These are phyloP conservation scores for Ateles fusciceps DNA, from an alignment of 2,797 vertebrate species.

Conservation along the genomic window DNA sequence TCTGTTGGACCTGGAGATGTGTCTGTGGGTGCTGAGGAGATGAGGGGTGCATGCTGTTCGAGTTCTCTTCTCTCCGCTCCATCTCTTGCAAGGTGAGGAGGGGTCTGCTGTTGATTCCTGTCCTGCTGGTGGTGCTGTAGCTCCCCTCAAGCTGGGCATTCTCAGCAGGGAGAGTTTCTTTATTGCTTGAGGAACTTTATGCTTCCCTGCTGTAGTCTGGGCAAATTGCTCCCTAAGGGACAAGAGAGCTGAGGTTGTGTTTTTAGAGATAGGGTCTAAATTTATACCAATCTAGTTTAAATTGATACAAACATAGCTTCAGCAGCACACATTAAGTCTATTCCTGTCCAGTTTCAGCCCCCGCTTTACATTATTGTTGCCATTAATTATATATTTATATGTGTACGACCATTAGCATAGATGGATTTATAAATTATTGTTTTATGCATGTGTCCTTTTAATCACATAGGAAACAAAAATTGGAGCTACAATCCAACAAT, in stretches of 20 bases:
- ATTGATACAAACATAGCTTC: neutral
- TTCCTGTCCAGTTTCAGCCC: neutral
- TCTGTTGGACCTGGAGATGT: neutral
- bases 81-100: neutral
- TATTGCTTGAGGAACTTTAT: neutral
- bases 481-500: neutral
- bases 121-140: neutral
- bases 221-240: neutral
- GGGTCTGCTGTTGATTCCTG: neutral
- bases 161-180: neutral
- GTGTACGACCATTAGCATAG: neutral
- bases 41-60: fast-evolving
- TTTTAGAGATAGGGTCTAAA: neutral
- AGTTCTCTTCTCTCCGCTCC: neutral
- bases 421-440: neutral
- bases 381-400: neutral
- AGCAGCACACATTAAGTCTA: neutral
- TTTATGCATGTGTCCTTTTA: neutral
- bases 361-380: neutral
- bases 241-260: neutral
- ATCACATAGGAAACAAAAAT: neutral
- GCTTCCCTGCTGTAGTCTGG: neutral
- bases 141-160: neutral
- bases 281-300: neutral
- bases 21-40: neutral